Percentiles rank a stretch among this genome's conserved stretches.
Conservation (phyloP, 2,113 vertebrate genomes). For the Mixornis gularis region DNA sequence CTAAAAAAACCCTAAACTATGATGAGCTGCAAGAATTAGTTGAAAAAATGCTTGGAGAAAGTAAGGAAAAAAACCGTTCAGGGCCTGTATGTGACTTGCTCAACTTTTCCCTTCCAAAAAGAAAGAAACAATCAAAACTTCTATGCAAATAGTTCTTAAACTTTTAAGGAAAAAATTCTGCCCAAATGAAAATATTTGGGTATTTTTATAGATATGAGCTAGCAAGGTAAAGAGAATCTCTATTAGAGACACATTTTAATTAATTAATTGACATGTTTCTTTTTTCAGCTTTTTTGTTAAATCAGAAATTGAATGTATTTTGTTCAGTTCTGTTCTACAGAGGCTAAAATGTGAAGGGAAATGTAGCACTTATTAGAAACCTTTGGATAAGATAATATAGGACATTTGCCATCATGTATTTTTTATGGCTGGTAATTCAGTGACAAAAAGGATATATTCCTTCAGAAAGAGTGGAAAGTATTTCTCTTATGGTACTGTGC, state of each 20-base stretch:
- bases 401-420: neutral
- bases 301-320: neutral
- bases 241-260: neutral
- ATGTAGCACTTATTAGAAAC: neutral
- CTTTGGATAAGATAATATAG: neutral
- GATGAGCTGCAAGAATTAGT: neutral
- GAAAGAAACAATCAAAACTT: neutral
- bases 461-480: neutral
- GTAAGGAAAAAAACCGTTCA: neutral
- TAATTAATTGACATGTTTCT: neutral
- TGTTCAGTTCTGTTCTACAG: neutral
- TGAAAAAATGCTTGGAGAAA: neutral
- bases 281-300: neutral
- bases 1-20: neutral
- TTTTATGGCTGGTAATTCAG: neutral
- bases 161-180: neutral
- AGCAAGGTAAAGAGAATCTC: neutral
- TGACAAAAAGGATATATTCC: neutral
- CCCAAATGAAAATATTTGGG: neutral
- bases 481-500: neutral
- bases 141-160: neutral
- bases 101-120: neutral
- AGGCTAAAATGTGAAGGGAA: neutral
- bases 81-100: neutral
- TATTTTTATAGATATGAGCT: neutral